phyloP scores from a whole-genome alignment of 2,797 vertebrate genomes.

The Garrulus glandarius region DNA sequence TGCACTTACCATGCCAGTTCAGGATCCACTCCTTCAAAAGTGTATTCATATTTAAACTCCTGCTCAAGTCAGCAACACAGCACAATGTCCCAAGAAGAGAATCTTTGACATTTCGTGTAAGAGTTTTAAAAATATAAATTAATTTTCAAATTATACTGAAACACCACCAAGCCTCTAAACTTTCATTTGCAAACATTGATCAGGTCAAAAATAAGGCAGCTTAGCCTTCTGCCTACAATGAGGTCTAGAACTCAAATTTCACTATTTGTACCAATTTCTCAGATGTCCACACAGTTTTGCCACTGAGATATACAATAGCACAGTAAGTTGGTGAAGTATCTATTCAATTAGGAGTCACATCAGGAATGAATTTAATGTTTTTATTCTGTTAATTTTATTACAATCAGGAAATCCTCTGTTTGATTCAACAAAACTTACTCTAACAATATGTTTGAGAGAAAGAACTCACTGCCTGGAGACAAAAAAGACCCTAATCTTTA shows the following conservation, averaged over 20 bases:
- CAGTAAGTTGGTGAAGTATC: not conserved
- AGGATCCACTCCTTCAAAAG: not conserved
- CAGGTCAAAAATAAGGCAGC: not conserved
- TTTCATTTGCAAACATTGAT: not conserved
- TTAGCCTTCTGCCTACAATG: not conserved
- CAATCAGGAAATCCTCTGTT: not conserved
- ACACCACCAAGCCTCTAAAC: not conserved
- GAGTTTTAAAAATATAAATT: not conserved
- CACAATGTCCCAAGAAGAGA: not conserved
- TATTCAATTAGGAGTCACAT: not conserved
- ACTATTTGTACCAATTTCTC: not conserved
- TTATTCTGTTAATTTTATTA: not conserved
- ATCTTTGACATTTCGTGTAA: rapidly evolving
- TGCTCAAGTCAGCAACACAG: not conserved
- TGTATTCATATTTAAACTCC: not conserved
- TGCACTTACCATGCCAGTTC: not conserved
- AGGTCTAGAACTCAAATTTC: not conserved
- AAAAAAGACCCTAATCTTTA: not conserved
- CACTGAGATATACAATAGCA: not conserved
- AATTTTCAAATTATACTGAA: not conserved
- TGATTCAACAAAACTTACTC: not conserved
- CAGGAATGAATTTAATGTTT: not conserved
- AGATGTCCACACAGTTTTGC: not conserved
- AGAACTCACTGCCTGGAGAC: not conserved
- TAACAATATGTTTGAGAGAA: not conserved